These are phyloP conservation scores for Drosophila putrida DNA, from an alignment of 2,888 invertebrate species.

Conservation along the genomic window DNA sequence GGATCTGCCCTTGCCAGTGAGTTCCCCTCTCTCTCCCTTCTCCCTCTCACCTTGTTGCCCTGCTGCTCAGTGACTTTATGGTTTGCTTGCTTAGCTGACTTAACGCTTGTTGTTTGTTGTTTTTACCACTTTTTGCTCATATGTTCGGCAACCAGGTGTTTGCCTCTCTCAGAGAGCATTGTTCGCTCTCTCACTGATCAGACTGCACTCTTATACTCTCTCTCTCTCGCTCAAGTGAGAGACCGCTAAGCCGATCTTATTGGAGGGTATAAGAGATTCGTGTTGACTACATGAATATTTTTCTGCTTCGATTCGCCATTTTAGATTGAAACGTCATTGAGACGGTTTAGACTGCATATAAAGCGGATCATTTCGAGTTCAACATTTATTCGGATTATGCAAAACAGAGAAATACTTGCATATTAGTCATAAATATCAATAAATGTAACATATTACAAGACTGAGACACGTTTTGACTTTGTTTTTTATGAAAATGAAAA, in stretches of 20 bases:
- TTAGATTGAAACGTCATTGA: slow-evolving; percentile 59
- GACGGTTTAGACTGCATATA: slow-evolving; percentile 27
- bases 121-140: slow-evolving; percentile 41
- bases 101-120: slow-evolving; percentile 51
- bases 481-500: slow-evolving; percentile 14
- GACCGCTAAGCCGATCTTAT: slow-evolving; percentile 68
- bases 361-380: slow-evolving; percentile 26
- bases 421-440: slow-evolving; percentile 33
- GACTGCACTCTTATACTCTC: slow-evolving; percentile 50
- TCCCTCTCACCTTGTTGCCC: slow-evolving; percentile 4
- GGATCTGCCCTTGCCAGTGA: slow-evolving; percentile 30
- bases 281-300: slow-evolving; percentile 24
- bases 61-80: slow-evolving; percentile 62
- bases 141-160: slow-evolving; percentile 47
- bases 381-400: slow-evolving; percentile 31
- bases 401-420: slow-evolving; percentile 22
- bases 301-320: slow-evolving; percentile 70
- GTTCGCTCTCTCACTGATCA: slow-evolving; percentile 31
- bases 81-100: slow-evolving; percentile 60
- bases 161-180: slow-evolving; percentile 24
- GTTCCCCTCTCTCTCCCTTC: neutral
- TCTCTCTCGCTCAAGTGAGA: slow-evolving; percentile 44
- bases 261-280: slow-evolving; percentile 63
- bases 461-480: slow-evolving; percentile 8
- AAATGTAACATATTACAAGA: slow-evolving; percentile 40